Evolutionary conservation across 1,140 invertebrate genomes (phyloP).

Genomic region (Steinernema khuongi): DNA sequence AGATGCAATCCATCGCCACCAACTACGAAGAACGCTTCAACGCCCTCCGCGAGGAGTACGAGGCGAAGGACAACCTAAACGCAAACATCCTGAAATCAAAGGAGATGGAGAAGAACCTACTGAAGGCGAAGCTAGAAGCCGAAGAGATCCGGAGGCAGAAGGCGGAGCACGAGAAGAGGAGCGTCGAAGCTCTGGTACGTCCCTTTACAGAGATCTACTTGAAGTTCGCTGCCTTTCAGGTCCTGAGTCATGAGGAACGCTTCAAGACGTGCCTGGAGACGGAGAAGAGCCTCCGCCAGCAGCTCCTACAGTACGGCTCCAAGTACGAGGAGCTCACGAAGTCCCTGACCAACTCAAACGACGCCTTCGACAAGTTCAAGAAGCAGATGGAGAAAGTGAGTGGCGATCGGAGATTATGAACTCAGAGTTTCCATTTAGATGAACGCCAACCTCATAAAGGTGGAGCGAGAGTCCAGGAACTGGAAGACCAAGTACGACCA

Average conservation of each 20-base stretch:
- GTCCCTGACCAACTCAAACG: not conserved
- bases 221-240: not conserved
- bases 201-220: not conserved
- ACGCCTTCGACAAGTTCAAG: conserved; percentile 3
- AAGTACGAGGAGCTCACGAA: not conserved
- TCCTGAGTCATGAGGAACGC: not conserved
- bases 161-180: not conserved
- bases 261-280: not conserved
- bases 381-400: conserved; percentile 5
- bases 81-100: not conserved
- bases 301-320: not conserved
- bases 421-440: not conserved
- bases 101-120: not conserved
- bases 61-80: not conserved
- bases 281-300: not conserved
- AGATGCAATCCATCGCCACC: not conserved
- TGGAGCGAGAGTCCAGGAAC: not conserved
- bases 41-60: not conserved
- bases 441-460: not conserved
- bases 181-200: not conserved
- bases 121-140: not conserved
- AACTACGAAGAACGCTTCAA: not conserved
- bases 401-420: not conserved
- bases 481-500: not conserved
- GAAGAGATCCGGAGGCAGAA: not conserved